Conservation (phyloP, 1,140 invertebrate genomes). For the Cherax quadricarinatus region DNA sequence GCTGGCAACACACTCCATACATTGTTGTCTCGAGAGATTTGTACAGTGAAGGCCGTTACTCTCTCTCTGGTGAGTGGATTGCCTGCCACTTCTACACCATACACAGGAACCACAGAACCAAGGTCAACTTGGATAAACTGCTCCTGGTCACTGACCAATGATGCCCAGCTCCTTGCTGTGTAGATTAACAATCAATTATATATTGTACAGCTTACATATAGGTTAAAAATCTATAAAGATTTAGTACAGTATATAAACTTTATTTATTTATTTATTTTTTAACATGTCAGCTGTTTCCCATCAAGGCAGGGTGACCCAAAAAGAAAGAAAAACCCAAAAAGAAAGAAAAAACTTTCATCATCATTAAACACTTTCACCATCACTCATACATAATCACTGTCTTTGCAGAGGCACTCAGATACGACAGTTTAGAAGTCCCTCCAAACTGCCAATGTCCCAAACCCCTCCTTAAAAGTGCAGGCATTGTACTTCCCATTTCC, state of each 20-base stretch:
- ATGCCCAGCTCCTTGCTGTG: slow-evolving; percentile 79
- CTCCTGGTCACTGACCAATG: slow-evolving; percentile 79
- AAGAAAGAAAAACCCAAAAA: too few species aligned
- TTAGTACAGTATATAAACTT: neutral
- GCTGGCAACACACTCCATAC: slow-evolving; percentile 38
- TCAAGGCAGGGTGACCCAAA: too few species aligned
- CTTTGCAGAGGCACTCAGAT: too few species aligned
- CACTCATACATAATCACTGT: too few species aligned
- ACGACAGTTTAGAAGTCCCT: too few species aligned
- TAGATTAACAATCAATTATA: neutral
- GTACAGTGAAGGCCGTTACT: slow-evolving; percentile 85
- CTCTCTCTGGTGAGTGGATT: slow-evolving; percentile 81
- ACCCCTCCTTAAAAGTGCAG: too few species aligned
- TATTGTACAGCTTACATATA: neutral
- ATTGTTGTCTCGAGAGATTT: slow-evolving; percentile 83
- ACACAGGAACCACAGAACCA: slow-evolving; percentile 81
- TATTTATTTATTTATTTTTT: neutral
- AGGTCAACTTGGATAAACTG: slow-evolving; percentile 86
- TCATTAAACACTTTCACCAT: too few species aligned
- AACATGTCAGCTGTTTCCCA: too few species aligned
- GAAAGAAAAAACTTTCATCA: too few species aligned
- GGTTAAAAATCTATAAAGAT: neutral
- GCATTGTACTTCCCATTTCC: too few species aligned
- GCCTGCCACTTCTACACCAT: slow-evolving; percentile 85
- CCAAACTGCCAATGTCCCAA: too few species aligned